Evolutionary conservation across 1,140 invertebrate genomes (phyloP).

Genomic region (Thaumatotibia leucotreta): DNA sequence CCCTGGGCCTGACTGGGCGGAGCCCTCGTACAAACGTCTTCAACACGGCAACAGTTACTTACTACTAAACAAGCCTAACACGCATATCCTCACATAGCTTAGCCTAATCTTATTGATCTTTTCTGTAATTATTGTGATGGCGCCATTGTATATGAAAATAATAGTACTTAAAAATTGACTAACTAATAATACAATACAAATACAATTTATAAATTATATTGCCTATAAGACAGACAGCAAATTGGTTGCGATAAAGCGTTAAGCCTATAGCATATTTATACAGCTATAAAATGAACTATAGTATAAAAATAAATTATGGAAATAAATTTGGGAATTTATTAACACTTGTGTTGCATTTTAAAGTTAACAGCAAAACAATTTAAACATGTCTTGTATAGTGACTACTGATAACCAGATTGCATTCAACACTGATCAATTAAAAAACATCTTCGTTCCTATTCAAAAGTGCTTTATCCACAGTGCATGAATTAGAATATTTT

Average conservation of each 20-base stretch:
- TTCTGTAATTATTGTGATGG: conserved; percentile 60
- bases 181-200: conserved; percentile 61
- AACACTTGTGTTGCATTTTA: conserved; percentile 36
- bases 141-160: conserved; percentile 42
- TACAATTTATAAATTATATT: conserved; percentile 51
- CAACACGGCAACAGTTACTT: conserved; percentile 58
- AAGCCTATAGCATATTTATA: conserved; percentile 62
- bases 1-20: conserved; percentile 37
- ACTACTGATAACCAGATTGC: conserved; percentile 27
- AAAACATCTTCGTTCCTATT: conserved; percentile 26
- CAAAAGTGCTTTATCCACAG: conserved; percentile 51
- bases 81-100: conserved; percentile 50
- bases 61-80: conserved; percentile 52
- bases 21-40: conserved; percentile 36
- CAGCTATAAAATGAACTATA: conserved; percentile 54
- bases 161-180: conserved; percentile 63
- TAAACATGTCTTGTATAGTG: conserved; percentile 27
- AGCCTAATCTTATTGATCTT: conserved; percentile 45
- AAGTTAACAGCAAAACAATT: conserved; percentile 31
- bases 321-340: conserved; percentile 57
- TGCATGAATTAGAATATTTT: conserved; percentile 43
- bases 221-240: conserved; percentile 46
- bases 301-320: conserved; percentile 62
- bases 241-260: conserved; percentile 51
- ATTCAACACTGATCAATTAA: conserved; percentile 22